A percentile compares a stretch with the other conserved stretches of the same genome.
These are phyloP conservation scores for Pristionchus fissidentatus DNA, from an alignment of 2,888 invertebrate genomes.

Conservation along the genomic window DNA sequence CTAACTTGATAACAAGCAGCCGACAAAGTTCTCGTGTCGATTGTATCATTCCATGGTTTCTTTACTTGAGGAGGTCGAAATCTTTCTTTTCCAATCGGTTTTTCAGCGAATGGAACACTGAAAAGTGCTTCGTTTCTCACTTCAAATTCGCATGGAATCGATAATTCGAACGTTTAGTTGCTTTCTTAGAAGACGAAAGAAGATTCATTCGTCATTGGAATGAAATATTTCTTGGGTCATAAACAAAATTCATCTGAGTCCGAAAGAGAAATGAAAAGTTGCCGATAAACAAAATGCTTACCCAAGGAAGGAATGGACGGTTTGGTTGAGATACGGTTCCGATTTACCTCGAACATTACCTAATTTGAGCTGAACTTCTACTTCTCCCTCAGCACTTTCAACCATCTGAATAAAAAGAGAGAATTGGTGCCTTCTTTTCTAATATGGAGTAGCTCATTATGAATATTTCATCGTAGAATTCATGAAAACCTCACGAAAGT, in stretches of 20 bases:
- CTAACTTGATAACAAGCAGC: conserved; percentile 72
- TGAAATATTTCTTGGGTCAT: too few species aligned
- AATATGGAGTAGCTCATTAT: not conserved
- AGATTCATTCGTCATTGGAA: too few species aligned
- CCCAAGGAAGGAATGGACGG: conserved; percentile 71
- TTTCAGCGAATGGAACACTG: conserved; percentile 74
- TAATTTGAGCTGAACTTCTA: conserved; percentile 65
- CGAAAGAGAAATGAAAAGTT: too few species aligned
- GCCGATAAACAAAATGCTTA: conserved; percentile 33
- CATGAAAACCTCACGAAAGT: conserved; percentile 10
- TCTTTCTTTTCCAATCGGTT: conserved; percentile 69
- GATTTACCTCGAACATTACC: conserved; percentile 69
- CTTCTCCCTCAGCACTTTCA: conserved; percentile 50
- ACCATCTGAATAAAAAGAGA: conserved; percentile 35
- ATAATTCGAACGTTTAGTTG: too few species aligned
- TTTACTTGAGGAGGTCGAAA: conserved; percentile 69
- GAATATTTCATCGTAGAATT: not conserved
- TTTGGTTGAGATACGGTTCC: conserved; percentile 65
- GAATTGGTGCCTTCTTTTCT: too few species aligned
- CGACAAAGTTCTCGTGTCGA: conserved; percentile 60
- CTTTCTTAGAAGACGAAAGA: too few species aligned
- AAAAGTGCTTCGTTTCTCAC: conserved; percentile 15
- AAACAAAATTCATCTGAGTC: too few species aligned
- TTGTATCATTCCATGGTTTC: conserved; percentile 67
- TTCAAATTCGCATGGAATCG: not conserved